Conservation (phyloP, 2,113 vertebrate genomes). For the Arothron firmamentum region DNA sequence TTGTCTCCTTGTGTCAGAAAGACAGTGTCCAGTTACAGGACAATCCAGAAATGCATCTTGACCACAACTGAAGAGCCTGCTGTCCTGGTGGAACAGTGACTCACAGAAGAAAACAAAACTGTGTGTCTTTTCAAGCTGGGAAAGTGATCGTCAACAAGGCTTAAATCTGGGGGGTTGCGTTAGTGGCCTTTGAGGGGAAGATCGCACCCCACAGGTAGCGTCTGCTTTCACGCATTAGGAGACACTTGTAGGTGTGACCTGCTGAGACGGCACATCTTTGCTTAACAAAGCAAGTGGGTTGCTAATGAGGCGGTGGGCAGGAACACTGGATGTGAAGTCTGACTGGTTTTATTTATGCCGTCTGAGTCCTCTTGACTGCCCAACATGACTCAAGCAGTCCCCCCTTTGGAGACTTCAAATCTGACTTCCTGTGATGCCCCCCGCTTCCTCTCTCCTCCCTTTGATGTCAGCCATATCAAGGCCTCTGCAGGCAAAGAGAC, state of each 20-base stretch:
- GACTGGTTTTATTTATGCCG: background rate
- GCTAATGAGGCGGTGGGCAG: background rate
- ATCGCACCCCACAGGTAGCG: constrained; percentile 27
- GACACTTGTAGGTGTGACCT: constrained; percentile 52
- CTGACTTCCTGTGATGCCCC: constrained; percentile 60
- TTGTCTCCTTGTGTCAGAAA: too few relatives aligned
- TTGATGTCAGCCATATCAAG: constrained; percentile 58
- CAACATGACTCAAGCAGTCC: background rate
- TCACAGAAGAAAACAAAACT: constrained; percentile 17
- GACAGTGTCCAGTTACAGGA: too few relatives aligned
- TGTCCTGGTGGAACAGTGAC: too few relatives aligned
- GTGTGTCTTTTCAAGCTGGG: constrained; percentile 56
- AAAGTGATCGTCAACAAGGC: constrained; percentile 34
- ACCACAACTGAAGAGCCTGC: background rate
- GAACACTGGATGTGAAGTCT: background rate
- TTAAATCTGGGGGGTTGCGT: background rate
- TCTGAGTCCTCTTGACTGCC: background rate
- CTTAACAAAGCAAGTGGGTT: constrained; percentile 39
- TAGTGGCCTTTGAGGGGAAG: constrained; percentile 8
- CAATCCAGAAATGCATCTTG: background rate
- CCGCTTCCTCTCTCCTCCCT: constrained; percentile 46
- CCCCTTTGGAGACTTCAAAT: constrained; percentile 5
- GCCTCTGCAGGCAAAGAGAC: constrained; percentile 30
- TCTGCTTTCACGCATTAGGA: constrained; percentile 59
- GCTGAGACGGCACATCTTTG: constrained; percentile 23